Percentiles rank a stretch among this genome's conserved stretches.
phyloP scores from a whole-genome alignment of 2,888 invertebrate species.

The Drepana falcataria region DNA sequence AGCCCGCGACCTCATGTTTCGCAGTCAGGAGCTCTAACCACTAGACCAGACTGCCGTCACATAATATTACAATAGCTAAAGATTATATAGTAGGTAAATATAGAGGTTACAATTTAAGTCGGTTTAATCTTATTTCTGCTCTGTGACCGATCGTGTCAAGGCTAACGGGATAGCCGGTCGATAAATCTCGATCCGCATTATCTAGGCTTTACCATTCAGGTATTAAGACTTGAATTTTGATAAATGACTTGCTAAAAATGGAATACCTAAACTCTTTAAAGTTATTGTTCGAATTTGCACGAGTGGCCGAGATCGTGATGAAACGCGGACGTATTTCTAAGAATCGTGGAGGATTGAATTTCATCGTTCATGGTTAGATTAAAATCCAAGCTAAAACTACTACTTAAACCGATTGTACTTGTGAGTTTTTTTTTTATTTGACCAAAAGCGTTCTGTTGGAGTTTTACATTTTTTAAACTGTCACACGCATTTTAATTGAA shows the following conservation, averaged over 20 bases:
- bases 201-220: neutral
- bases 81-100: no score
- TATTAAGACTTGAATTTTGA: neutral
- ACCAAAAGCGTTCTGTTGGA: neutral
- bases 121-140: neutral
- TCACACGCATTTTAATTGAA: no score
- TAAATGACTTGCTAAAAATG: neutral
- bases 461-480: neutral
- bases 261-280: no score
- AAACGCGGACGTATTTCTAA: neutral
- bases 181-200: slow-evolving; percentile 14
- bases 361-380: neutral
- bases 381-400: neutral
- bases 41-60: no score
- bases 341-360: neutral
- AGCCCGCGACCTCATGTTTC: no score
- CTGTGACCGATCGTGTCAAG: slow-evolving; percentile 30
- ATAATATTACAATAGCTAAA: no score
- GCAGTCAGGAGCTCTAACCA: no score
- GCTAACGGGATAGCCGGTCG: slow-evolving; percentile 34
- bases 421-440: neutral
- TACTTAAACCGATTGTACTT: neutral
- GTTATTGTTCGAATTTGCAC: no score
- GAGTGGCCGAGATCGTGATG: neutral
- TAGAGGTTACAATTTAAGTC: neutral